Percentiles rank a stretch among this genome's conserved stretches.
Conservation (phyloP, 2,888 invertebrate genomes). For the Melipona bicolor region DNA sequence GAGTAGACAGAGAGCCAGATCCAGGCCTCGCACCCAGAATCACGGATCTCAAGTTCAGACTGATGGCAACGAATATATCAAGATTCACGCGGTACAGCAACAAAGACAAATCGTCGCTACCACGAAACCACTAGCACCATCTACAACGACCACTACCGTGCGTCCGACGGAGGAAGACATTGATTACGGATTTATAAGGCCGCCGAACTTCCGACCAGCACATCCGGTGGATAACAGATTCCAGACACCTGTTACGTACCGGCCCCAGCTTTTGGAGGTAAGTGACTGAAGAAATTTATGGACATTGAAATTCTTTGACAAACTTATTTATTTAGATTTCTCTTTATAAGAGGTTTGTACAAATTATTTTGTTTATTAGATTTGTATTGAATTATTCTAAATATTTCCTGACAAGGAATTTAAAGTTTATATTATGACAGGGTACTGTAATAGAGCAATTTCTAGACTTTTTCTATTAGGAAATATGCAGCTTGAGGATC, state of each 20-base stretch:
- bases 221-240: conserved; percentile 67
- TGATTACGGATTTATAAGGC: conserved; percentile 85
- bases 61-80: conserved; percentile 80
- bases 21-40: conserved; percentile 69
- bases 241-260: conserved; percentile 67
- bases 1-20: conserved; percentile 53
- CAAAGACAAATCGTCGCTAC: conserved; percentile 40
- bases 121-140: conserved; percentile 63
- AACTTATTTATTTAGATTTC: neutral
- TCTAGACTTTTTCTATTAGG: too few relatives aligned
- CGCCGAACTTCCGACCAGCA: conserved; percentile 82
- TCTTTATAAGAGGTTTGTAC: too few relatives aligned
- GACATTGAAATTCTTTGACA: neutral
- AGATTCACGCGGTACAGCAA: conserved; percentile 74
- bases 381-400: neutral
- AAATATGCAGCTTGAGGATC: too few relatives aligned
- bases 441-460: too few relatives aligned
- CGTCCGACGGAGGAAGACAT: conserved; percentile 72
- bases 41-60: conserved; percentile 76
- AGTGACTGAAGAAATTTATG: neutral
- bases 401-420: neutral
- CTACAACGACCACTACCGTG: conserved; percentile 69
- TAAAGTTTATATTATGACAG: neutral
- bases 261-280: conserved; percentile 69
- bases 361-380: neutral